These are phyloP conservation scores for Peromyscus maniculatus DNA, from an alignment of 2,113 vertebrate genomes.

Conservation along the genomic window DNA sequence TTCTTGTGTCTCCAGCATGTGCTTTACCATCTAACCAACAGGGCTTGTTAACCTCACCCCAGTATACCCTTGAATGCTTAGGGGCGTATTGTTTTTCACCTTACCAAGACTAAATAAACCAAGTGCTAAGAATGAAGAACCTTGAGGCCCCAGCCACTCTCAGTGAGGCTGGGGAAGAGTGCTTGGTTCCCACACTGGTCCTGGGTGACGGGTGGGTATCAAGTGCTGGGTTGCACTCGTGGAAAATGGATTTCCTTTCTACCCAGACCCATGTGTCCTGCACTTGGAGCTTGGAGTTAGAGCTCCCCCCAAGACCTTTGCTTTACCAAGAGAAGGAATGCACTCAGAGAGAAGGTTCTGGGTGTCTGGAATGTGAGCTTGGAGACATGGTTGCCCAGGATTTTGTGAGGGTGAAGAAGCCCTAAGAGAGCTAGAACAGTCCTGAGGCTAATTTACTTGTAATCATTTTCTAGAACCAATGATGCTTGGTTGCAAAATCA, in stretches of 20 bases:
- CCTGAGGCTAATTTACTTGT: not conserved
- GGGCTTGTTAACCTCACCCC: not conserved
- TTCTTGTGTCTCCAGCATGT: not conserved
- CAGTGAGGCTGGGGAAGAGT: rapidly evolving
- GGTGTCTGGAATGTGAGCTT: rapidly evolving
- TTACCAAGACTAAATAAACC: not conserved
- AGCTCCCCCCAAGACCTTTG: not conserved
- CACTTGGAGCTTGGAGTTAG: not conserved
- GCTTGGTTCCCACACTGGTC: rapidly evolving
- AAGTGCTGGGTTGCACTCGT: not conserved
- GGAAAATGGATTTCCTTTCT: rapidly evolving
- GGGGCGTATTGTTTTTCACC: not conserved
- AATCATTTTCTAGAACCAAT: not conserved
- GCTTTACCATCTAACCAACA: not conserved
- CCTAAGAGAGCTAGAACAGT: rapidly evolving
- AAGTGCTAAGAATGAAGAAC: too few relatives aligned
- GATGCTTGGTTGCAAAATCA: not conserved
- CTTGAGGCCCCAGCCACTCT: rapidly evolving
- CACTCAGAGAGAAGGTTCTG: not conserved
- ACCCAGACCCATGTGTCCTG: not conserved
- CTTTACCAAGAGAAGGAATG: not conserved
- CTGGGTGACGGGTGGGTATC: not conserved
- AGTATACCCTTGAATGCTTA: not conserved
- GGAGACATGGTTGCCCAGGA: rapidly evolving
- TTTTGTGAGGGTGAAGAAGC: not conserved